phyloP scores from a whole-genome alignment of 2,797 vertebrate species.

The Lophius americanus region DNA sequence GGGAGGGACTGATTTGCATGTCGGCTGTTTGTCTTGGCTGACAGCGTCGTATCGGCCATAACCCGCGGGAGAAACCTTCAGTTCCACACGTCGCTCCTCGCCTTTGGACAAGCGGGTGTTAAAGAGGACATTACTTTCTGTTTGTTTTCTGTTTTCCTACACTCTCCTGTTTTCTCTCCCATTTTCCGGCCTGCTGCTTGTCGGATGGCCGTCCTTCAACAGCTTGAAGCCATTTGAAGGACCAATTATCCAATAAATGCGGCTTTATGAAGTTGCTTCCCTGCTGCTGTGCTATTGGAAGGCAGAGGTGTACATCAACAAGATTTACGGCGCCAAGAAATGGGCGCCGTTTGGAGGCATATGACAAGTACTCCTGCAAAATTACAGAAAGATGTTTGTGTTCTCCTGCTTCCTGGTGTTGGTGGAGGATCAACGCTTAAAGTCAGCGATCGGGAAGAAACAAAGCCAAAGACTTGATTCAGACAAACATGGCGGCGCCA shows the following conservation, averaged over 20 bases:
- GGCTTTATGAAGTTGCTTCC: conserved; percentile 78
- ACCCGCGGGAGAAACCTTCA: conserved; percentile 54
- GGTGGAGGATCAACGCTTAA: conserved; percentile 24
- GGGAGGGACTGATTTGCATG: conserved; percentile 24
- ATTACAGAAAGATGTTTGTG: conserved; percentile 48
- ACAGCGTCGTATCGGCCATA: conserved; percentile 58
- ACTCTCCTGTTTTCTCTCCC: conserved; percentile 58
- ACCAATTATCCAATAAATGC: conserved; percentile 83
- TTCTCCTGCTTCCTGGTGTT: conserved; percentile 40
- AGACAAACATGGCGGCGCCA: not conserved
- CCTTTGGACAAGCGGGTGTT: conserved; percentile 64
- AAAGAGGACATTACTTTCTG: conserved; percentile 66
- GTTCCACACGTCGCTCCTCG: conserved; percentile 46
- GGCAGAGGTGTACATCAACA: conserved; percentile 66
- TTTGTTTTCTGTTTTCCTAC: conserved; percentile 17
- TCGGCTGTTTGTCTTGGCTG: conserved; percentile 51
- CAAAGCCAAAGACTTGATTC: conserved; percentile 2
- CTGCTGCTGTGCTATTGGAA: conserved; percentile 74
- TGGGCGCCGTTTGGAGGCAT: conserved; percentile 50
- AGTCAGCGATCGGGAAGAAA: conserved; percentile 6
- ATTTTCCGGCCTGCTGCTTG: conserved; percentile 75
- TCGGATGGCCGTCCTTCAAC: conserved; percentile 75
- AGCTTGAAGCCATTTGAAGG: conserved; percentile 81
- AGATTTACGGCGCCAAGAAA: conserved; percentile 64
- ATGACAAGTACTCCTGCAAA: conserved; percentile 45